Conservation (phyloP, 2,113 vertebrate genomes). For the Condylura cristata region DNA sequence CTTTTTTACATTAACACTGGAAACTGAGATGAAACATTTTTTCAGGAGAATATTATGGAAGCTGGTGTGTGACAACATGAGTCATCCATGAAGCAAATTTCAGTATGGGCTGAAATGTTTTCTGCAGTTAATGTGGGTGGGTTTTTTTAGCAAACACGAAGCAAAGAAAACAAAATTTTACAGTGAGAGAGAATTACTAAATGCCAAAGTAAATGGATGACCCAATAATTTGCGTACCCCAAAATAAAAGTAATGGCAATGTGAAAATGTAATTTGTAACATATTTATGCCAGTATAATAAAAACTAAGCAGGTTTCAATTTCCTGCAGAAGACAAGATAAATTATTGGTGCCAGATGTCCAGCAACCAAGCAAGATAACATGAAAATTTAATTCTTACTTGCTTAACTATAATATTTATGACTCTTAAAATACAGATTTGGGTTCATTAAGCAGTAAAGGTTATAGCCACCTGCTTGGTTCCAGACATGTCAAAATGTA, state of each 20-base stretch:
- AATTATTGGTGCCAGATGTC: slow-evolving; percentile 58
- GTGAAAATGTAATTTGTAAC: slow-evolving; percentile 51
- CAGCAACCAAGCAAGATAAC: slow-evolving; percentile 64
- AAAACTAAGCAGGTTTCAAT: slow-evolving; percentile 56
- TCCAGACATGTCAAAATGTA: slow-evolving; percentile 48
- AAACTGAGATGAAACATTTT: background rate
- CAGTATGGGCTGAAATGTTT: background rate
- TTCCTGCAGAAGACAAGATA: slow-evolving; percentile 56
- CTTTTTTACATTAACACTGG: background rate
- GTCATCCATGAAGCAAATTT: background rate
- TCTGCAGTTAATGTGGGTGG: slow-evolving; percentile 35
- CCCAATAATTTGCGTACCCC: slow-evolving; percentile 30
- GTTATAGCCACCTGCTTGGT: slow-evolving; percentile 61
- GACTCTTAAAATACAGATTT: slow-evolving; percentile 62
- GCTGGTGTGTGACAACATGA: background rate
- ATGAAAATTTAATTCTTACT: slow-evolving; percentile 70
- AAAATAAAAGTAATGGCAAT: slow-evolving; percentile 49
- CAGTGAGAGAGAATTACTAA: slow-evolving; percentile 36
- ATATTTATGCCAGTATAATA: slow-evolving; percentile 44
- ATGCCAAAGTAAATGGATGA: slow-evolving; percentile 43
- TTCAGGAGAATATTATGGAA: background rate
- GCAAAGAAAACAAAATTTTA: slow-evolving; percentile 27
- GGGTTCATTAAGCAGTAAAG: slow-evolving; percentile 68
- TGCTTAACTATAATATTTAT: slow-evolving; percentile 71
- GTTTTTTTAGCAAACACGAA: background rate